Evolutionary conservation across 2,113 vertebrate species (phyloP).

Genomic region (Speoplatyrhinus poulsoni): DNA sequence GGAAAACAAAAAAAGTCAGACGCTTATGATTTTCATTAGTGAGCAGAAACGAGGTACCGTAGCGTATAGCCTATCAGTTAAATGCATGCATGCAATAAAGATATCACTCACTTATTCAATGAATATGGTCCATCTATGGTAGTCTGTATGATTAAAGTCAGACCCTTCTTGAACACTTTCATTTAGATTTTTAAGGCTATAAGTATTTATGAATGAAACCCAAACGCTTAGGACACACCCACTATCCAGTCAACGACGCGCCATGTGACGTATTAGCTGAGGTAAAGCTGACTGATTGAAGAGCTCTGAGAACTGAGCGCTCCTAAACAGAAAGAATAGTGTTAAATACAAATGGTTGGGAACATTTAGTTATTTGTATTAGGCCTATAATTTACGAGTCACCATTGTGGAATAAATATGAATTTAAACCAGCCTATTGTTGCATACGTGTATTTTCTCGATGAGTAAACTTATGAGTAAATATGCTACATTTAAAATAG

Average conservation of each 20-base stretch:
- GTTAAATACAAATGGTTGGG: no score
- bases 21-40: constrained; percentile 35
- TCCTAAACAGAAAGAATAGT: neutral
- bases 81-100: constrained; percentile 18
- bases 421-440: no score
- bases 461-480: no score
- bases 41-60: constrained; percentile 13
- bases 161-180: constrained; percentile 62
- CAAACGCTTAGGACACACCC: constrained; percentile 73
- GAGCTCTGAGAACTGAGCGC: neutral
- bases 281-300: constrained; percentile 37
- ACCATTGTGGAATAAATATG: no score
- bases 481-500: no score
- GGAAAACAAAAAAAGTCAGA: constrained; percentile 5
- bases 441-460: no score
- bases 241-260: constrained; percentile 63
- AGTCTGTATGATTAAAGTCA: constrained; percentile 42
- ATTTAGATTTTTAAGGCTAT: constrained; percentile 70
- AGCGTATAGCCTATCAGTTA: constrained; percentile 14
- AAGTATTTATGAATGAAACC: constrained; percentile 84
- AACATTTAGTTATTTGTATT: no score
- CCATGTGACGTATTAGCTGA: constrained; percentile 67
- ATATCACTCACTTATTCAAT: constrained; percentile 71
- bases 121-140: constrained; percentile 55
- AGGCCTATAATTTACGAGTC: no score